These are phyloP conservation scores for Polypedilum pembai DNA, from an alignment of 1,140 invertebrate genomes.

Conservation along the genomic window DNA sequence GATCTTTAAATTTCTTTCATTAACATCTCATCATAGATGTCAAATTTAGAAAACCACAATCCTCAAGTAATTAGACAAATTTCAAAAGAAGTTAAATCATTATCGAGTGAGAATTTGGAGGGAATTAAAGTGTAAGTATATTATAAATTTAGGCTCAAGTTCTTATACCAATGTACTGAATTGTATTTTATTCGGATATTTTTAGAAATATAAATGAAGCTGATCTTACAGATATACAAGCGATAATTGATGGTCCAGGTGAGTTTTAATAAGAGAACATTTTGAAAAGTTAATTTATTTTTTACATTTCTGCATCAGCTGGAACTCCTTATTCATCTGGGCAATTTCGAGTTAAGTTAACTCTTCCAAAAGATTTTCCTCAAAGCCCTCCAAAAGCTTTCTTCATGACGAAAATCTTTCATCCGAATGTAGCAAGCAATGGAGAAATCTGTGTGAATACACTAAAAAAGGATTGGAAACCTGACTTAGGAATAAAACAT, in stretches of 20 bases:
- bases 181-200: not conserved
- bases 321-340: slow-evolving; percentile 81
- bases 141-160: not conserved
- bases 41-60: slow-evolving; percentile 87
- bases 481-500: slow-evolving; percentile 92
- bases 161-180: not conserved
- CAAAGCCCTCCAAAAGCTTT: slow-evolving; percentile 87
- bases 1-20: slow-evolving; percentile 32
- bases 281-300: slow-evolving; percentile 29
- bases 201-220: slow-evolving; percentile 62
- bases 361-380: slow-evolving; percentile 89
- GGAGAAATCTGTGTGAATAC: slow-evolving; percentile 98
- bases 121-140: slow-evolving; percentile 70
- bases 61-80: slow-evolving; percentile 85
- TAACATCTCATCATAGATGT: slow-evolving; percentile 48
- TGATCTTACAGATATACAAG: slow-evolving; percentile 88
- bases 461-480: slow-evolving; percentile 94
- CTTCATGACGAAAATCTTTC: slow-evolving; percentile 95
- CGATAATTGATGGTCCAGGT: slow-evolving; percentile 82
- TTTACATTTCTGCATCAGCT: slow-evolving; percentile 47
- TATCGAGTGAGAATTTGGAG: slow-evolving; percentile 64
- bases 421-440: slow-evolving; percentile 90
- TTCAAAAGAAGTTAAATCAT: slow-evolving; percentile 71
- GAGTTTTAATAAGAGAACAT: slow-evolving; percentile 33
- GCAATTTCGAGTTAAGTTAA: slow-evolving; percentile 81